Percentiles rank a stretch among this genome's conserved stretches.
These are phyloP conservation scores for Triplophysa yarkandensis DNA, from an alignment of 2,797 vertebrate species.

Conservation along the genomic window DNA sequence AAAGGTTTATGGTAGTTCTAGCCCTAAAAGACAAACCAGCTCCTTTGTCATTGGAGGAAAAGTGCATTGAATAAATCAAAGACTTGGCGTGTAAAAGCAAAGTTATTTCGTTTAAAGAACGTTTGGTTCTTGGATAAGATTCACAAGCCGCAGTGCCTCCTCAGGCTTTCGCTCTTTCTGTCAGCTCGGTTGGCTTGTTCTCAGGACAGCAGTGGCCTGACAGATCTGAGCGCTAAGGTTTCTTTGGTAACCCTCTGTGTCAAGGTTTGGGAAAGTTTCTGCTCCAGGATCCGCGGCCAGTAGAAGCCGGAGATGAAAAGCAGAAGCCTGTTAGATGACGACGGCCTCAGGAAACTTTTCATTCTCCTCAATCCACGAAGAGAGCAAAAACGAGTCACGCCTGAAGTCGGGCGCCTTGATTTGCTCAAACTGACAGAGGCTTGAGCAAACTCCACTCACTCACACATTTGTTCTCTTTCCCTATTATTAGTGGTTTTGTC, in stretches of 20 bases:
- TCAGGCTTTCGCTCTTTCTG: constrained; percentile 2
- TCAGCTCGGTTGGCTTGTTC: constrained; percentile 17
- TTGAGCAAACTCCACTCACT: constrained; percentile 33
- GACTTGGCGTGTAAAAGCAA: constrained; percentile 37
- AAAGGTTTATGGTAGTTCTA: constrained; percentile 27
- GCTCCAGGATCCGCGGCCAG: constrained; percentile 43
- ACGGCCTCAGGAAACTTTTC: constrained; percentile 77
- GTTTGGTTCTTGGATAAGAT: constrained; percentile 25
- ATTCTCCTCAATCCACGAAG: constrained; percentile 75
- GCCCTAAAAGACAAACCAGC: constrained; percentile 14
- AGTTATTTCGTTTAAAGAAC: constrained; percentile 31
- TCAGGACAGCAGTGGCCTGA: constrained; percentile 6
- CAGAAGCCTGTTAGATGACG: constrained; percentile 73
- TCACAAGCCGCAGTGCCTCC: constrained; percentile 13
- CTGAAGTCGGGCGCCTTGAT: constrained; percentile 72
- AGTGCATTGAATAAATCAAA: constrained; percentile 30
- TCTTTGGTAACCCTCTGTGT: not conserved
- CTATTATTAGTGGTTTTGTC: constrained; percentile 71
- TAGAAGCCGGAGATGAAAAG: constrained; percentile 72
- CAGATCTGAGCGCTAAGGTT: constrained; percentile 14
- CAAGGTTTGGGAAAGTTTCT: constrained; percentile 12
- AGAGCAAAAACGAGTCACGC: constrained; percentile 65
- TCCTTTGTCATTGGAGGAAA: constrained; percentile 16
- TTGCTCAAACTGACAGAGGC: constrained; percentile 69
- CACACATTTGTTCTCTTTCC: constrained; percentile 57